A percentile compares a stretch with the other conserved stretches of the same genome.
These are phyloP conservation scores for Pseudobourletiella spinata DNA, from an alignment of 1,140 invertebrate genomes.

Conservation along the genomic window DNA sequence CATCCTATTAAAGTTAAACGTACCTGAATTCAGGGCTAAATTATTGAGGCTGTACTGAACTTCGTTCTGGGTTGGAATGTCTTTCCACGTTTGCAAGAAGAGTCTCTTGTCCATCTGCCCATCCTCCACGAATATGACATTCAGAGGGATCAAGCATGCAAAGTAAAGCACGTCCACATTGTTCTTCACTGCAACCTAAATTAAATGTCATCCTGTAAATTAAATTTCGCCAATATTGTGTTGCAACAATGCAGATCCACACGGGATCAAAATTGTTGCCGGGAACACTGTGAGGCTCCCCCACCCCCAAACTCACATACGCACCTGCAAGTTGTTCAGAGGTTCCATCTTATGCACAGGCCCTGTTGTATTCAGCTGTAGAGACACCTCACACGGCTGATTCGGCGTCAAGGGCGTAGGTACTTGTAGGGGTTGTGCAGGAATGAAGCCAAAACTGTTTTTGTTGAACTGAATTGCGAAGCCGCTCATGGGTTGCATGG, in stretches of 20 bases:
- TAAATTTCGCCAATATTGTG: conserved; percentile 16
- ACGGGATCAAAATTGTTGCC: neutral
- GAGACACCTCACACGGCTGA: conserved; percentile 63
- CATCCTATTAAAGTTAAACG: neutral
- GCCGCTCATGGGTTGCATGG: conserved; percentile 92
- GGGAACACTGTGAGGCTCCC: no score
- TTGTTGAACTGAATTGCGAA: conserved; percentile 99
- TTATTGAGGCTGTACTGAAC: conserved; percentile 72
- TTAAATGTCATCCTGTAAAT: no score
- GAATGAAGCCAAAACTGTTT: conserved; percentile 91
- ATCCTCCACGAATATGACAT: conserved; percentile 90
- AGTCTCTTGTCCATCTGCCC: conserved; percentile 96
- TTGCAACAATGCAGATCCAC: neutral
- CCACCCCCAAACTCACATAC: no score
- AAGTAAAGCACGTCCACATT: conserved; percentile 99
- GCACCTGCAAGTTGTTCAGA: conserved; percentile 83
- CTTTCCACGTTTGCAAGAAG: conserved; percentile 97
- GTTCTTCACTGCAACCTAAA: conserved; percentile 93
- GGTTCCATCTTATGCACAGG: conserved; percentile 96
- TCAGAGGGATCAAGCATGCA: conserved; percentile 84
- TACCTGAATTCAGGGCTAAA: conserved; percentile 52
- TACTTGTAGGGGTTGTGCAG: conserved; percentile 69
- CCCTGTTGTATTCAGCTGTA: conserved; percentile 73
- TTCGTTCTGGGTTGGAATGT: conserved; percentile 97
- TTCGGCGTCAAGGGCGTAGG: conserved; percentile 72